phyloP scores from a whole-genome alignment of 2,113 vertebrate genomes.

The Equus quagga region DNA sequence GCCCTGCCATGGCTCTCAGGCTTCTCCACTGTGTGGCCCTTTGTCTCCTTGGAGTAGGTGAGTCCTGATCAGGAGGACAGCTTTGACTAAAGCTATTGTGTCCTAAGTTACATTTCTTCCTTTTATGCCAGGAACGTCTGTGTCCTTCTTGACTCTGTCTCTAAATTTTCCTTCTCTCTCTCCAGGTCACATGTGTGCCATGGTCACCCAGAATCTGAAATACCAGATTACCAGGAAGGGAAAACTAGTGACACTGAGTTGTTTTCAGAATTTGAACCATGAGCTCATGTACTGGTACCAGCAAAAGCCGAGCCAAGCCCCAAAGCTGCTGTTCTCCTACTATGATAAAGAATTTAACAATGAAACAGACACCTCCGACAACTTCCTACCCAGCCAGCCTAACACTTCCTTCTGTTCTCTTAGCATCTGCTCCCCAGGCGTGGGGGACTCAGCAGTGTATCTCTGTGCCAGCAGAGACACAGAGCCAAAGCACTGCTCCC shows the following conservation, averaged over 20 bases:
- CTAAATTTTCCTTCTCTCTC: not conserved
- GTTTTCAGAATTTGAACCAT: conserved; percentile 37
- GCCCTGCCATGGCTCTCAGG: not conserved
- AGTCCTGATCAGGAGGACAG: not conserved
- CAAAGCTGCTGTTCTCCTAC: conserved; percentile 34
- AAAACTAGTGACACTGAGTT: not conserved
- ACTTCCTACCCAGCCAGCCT: not conserved
- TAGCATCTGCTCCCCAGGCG: rapidly evolving
- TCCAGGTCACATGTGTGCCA: not conserved
- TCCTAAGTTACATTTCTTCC: not conserved
- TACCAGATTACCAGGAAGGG: not conserved
- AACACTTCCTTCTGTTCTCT: not conserved
- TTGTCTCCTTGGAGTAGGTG: conserved; percentile 23
- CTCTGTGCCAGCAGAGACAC: conserved; percentile 68
- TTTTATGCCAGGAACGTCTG: not conserved
- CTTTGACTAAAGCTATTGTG: not conserved
- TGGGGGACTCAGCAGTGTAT: conserved; percentile 21
- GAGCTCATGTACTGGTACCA: conserved; percentile 31
- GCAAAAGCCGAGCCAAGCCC: not conserved
- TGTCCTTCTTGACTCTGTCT: not conserved
- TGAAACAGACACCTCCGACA: not conserved
- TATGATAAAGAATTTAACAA: rapidly evolving
- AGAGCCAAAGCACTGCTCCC: not conserved
- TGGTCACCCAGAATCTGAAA: conserved; percentile 50
- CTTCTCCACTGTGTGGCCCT: not conserved